These are phyloP conservation scores for Plebejus argus DNA, from an alignment of 2,888 invertebrate species.

Conservation along the genomic window DNA sequence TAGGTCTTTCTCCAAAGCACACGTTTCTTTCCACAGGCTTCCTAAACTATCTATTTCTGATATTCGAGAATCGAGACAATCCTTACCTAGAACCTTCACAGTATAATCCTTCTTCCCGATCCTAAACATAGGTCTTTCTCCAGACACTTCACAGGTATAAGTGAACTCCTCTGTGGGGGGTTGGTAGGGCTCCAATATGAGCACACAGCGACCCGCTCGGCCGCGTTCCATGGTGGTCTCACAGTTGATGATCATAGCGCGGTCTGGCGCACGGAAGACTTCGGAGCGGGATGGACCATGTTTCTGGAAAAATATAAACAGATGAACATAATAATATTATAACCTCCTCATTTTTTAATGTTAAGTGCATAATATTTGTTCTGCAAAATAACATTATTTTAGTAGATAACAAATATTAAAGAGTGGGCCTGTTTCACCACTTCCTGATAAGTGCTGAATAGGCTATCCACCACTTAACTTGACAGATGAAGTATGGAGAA, in stretches of 20 bases:
- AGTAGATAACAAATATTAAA: too few relatives aligned
- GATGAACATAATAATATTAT: constrained; percentile 32
- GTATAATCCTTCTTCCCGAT: constrained; percentile 51
- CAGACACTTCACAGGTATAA: constrained; percentile 65
- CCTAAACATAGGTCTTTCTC: constrained; percentile 63
- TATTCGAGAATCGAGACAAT: too few relatives aligned
- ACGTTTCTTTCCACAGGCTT: too few relatives aligned
- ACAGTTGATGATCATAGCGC: constrained; percentile 53
- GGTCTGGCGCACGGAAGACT: constrained; percentile 48
- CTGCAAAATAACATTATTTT: too few relatives aligned
- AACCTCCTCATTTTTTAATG: neutral
- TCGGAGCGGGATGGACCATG: constrained; percentile 47
- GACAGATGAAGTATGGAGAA: too few relatives aligned
- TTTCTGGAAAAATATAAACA: constrained; percentile 40
- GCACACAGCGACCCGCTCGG: constrained; percentile 52
- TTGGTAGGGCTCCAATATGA: constrained; percentile 52
- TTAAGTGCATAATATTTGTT: too few relatives aligned
- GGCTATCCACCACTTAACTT: too few relatives aligned
- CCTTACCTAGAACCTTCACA: constrained; percentile 48
- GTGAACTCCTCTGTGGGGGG: constrained; percentile 50
- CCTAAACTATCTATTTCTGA: too few relatives aligned
- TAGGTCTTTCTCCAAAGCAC: too few relatives aligned
- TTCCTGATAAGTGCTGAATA: too few relatives aligned
- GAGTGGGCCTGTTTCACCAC: too few relatives aligned
- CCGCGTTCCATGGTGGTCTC: constrained; percentile 44